A percentile compares a stretch with the other conserved stretches of the same genome.
These are phyloP conservation scores for Cataglyphis hispanica DNA, from an alignment of 1,140 invertebrate species.

Conservation along the genomic window DNA sequence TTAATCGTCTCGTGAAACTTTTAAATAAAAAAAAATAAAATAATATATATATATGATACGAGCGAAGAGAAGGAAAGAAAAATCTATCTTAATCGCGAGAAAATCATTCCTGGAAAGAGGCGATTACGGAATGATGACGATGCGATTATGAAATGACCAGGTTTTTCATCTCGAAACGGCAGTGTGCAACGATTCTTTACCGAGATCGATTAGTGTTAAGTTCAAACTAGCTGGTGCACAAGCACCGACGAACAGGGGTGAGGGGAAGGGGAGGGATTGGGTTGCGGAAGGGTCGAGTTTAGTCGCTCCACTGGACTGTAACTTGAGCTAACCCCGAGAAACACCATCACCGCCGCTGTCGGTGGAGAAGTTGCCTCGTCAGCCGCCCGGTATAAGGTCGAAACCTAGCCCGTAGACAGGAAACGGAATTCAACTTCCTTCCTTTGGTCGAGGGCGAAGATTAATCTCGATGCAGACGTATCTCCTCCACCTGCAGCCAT, in stretches of 20 bases:
- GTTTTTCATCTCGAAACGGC: not conserved
- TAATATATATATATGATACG: not conserved
- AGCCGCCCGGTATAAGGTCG: conserved; percentile 75
- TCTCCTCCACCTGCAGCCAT: conserved; percentile 55
- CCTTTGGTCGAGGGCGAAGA: conserved; percentile 79
- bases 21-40: not conserved
- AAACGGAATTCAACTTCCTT: conserved; percentile 85
- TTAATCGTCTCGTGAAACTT: not conserved
- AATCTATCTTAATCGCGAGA: not conserved
- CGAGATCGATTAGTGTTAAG: conserved; percentile 48
- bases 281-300: conserved; percentile 80
- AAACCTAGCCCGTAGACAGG: conserved; percentile 78
- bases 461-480: conserved; percentile 78
- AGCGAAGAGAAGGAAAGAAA: not conserved
- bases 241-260: conserved; percentile 52
- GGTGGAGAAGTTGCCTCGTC: conserved; percentile 81
- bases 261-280: too few relatives aligned
- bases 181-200: not conserved
- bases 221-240: conserved; percentile 12
- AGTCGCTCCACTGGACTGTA: conserved; percentile 85
- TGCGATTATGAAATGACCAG: not conserved
- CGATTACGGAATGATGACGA: not conserved
- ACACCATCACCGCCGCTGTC: conserved; percentile 72
- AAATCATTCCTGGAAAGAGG: not conserved
- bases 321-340: conserved; percentile 82